Base-by-base conservation (phyloP, 2,797 vertebrate species). In the Nannoperca australis region DNA sequence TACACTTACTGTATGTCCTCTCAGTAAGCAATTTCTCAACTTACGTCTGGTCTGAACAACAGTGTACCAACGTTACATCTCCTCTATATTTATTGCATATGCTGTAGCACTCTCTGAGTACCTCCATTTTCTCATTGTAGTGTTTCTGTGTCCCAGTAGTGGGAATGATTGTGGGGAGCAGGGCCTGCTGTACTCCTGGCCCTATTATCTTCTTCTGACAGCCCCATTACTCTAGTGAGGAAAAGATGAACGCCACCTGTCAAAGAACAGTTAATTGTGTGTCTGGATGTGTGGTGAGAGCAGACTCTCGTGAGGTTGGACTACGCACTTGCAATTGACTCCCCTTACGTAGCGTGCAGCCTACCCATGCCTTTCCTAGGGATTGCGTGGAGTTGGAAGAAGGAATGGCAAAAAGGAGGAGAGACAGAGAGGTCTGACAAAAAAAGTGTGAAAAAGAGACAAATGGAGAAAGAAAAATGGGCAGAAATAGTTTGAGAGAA, bases 201-300 rank as follows among this genome's bases (percentile, higher is more conserved):
- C 95, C 96, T 97, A 98, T 99, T 98, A 98, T 97, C 97, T 97
- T 94, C 90, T 84, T 93, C 91, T 97, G 97, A 98, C 97, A 98
- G 96, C 95, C 96, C 96, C 97, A 99, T 99, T 98, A 98, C 97
- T 98, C 97, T 95, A 91, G 95, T 93, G 88, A 66, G 94, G 95
- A 95, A 97, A 98, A 99, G 98, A 99, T 98, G 97, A 97, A 99
- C 96, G 95, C 96, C 97, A 97, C 96, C 97, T 97, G 97, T 98
- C 98, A 97, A 90, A 88, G 85, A 91, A 95, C 96, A 96, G 96
- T 97, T 99, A 99, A 99, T 99, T 98, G 97, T 97, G 94, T 97
- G 96, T 96, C 96, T 97, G 96, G 96, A 96, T 96, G 95, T 95
- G 96, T 93, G 94, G 84, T 59, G 84, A 84, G 88, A 80, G 79